A percentile compares a stretch with the other conserved stretches of the same genome.
phyloP scores from a whole-genome alignment of 2,888 invertebrate genomes.

The Dryococelus australis region DNA sequence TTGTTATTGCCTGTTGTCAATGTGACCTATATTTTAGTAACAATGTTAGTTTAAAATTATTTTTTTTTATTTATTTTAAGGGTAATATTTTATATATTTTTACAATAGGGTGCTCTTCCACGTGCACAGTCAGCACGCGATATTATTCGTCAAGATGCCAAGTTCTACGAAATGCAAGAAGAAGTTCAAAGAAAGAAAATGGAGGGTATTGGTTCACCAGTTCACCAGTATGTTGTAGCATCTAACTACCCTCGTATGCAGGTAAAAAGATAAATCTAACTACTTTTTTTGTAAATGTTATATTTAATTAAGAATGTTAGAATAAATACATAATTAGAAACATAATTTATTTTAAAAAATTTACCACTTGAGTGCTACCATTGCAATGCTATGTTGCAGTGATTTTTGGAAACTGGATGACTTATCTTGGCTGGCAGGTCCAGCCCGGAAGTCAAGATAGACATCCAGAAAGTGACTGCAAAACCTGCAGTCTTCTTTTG shows the following conservation, averaged over 20 bases:
- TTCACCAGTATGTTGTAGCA: slow-evolving; percentile 49
- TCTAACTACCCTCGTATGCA: slow-evolving; percentile 54
- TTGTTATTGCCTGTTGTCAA: too few relatives aligned
- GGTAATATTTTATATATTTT: neutral
- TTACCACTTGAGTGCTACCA: too few relatives aligned
- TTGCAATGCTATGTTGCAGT: too few relatives aligned
- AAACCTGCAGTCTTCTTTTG: too few relatives aligned
- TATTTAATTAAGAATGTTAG: too few relatives aligned
- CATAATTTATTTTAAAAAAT: too few relatives aligned
- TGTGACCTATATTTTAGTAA: neutral
- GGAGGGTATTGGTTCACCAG: slow-evolving; percentile 52
- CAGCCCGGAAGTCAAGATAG: too few relatives aligned
- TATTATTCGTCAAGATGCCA: slow-evolving; percentile 61
- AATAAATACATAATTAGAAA: too few relatives aligned
- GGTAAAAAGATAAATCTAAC: slow-evolving; percentile 21
- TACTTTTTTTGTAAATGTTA: neutral
- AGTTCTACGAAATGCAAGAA: slow-evolving; percentile 83
- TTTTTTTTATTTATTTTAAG: neutral
- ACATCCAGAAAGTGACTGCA: too few relatives aligned
- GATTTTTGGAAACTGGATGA: too few relatives aligned
- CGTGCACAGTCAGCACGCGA: slow-evolving; percentile 62
- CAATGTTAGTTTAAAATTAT: neutral
- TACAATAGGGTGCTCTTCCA: slow-evolving; percentile 48
- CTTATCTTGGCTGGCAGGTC: too few relatives aligned
- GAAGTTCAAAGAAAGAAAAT: slow-evolving; percentile 66